These are phyloP conservation scores for Antechinus stuartii DNA, from an alignment of 2,113 vertebrate genomes.

Conservation along the genomic window DNA sequence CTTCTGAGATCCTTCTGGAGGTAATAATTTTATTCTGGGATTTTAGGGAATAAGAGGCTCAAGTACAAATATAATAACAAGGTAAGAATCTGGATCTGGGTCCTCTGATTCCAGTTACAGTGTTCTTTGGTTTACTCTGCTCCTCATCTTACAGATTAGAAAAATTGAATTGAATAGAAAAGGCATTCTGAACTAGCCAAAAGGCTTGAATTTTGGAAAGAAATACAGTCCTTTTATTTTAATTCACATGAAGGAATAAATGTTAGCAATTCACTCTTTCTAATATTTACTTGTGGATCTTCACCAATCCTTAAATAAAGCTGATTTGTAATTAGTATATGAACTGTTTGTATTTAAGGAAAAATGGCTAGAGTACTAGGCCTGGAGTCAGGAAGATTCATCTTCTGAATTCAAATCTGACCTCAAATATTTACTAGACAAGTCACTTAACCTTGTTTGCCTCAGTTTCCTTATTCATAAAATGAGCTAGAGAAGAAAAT, in stretches of 20 bases:
- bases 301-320: not conserved
- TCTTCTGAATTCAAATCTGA: not conserved
- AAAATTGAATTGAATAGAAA: not conserved
- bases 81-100: not conserved
- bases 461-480: not conserved
- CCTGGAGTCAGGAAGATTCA: not conserved
- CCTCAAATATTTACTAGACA: not conserved
- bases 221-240: not conserved
- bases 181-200: not conserved
- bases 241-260: not conserved
- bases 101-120: not conserved
- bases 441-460: not conserved
- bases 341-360: slow-evolving; percentile 6
- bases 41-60: not conserved
- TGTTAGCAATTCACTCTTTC: not conserved
- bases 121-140: not conserved
- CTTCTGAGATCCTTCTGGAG: not conserved
- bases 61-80: not conserved
- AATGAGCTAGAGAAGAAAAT: not conserved
- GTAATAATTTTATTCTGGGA: not conserved
- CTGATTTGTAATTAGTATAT: slow-evolving; percentile 2
- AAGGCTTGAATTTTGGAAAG: not conserved
- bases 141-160: not conserved
- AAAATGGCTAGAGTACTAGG: not conserved
- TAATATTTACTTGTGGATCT: not conserved